Base-by-base conservation (phyloP, 2,888 invertebrate species). In the Macrophya alboannulata region DNA sequence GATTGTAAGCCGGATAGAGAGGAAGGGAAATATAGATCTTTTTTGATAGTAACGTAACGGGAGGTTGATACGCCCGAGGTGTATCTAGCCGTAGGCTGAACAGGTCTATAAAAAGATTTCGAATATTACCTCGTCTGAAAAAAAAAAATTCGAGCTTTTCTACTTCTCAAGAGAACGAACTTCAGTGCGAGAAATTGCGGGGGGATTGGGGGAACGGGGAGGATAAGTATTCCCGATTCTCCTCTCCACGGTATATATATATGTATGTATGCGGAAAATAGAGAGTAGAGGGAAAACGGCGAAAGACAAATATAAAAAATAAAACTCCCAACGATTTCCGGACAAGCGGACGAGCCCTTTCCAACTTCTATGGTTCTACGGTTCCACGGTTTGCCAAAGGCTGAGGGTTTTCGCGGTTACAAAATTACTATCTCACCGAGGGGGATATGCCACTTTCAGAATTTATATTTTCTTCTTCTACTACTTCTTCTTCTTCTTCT, bases 361-460 rank as follows among this genome's bases (percentile, higher is more conserved):
- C 59, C 15, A 76, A 77, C 51, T 77, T 55, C 31, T 31, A 31
- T 31, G 31, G 31, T 31, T 31, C 4, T 37, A 77, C 31, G 17
- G 77, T 31, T 31, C 4, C 55, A 77, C 31, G 17, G 77, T 77
- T 77, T 31, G 55, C 77, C 40, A 40, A 31, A 40, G 40, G 81
- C 62, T 43, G 1, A 21, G 62, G 48, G 43, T 81, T 43, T 81
- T 81, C 40, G 45, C 62, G 62, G 59, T 81, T 81, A 62, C 62
- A 81, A 81, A 81, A 81, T 81, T 81, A 62, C 43, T 62, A 81
- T 62, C 81, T 43, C 43, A 1, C 40, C 43, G 15, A n/a, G 79
- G 37, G 59, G n/a, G 1, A 31, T 31, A 81, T 43, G 37, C 21
- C 25, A 43, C n/a, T 81, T 81, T 59, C 59, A 43, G 12, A 62